Percentiles rank a stretch among this genome's conserved stretches.
These are phyloP conservation scores for Pygoscelis adeliae DNA, from an alignment of 2,113 vertebrate genomes.

Conservation along the genomic window DNA sequence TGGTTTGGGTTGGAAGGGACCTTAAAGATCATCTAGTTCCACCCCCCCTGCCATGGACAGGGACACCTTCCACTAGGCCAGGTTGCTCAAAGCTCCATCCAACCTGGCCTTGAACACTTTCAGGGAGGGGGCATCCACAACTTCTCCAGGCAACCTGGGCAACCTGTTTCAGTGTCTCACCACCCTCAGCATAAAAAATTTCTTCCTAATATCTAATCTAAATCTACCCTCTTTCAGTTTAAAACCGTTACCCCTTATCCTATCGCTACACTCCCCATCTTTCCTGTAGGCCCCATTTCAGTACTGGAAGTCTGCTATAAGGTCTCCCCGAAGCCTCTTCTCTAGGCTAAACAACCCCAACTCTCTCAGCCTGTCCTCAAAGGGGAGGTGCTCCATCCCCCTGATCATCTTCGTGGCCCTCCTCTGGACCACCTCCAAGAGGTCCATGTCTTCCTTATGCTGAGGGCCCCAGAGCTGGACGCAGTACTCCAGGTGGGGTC, in stretches of 20 bases:
- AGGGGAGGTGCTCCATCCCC: not conserved
- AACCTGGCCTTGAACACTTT: not conserved
- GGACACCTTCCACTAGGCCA: not conserved
- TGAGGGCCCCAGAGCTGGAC: not conserved
- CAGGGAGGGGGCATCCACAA: not conserved
- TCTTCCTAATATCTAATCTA: not conserved
- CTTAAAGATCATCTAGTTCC: not conserved
- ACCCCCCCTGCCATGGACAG: rapidly evolving
- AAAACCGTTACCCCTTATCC: not conserved
- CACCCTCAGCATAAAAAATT: not conserved
- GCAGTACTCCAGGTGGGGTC: not conserved
- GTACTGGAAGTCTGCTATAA: not conserved
- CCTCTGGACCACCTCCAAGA: not conserved
- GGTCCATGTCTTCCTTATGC: too few relatives aligned
- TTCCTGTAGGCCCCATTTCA: not conserved
- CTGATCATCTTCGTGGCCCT: not conserved
- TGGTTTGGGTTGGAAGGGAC: not conserved
- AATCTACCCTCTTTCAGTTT: not conserved
- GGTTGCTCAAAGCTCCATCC: not conserved
- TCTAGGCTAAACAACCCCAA: not conserved
- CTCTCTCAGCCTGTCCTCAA: not conserved
- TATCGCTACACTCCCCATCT: not conserved
- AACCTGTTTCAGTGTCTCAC: not conserved
- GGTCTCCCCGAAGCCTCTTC: not conserved
- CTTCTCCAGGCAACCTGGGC: not conserved